Base-by-base conservation (phyloP, 1,140 invertebrate genomes). In the Babylonia areolata region DNA sequence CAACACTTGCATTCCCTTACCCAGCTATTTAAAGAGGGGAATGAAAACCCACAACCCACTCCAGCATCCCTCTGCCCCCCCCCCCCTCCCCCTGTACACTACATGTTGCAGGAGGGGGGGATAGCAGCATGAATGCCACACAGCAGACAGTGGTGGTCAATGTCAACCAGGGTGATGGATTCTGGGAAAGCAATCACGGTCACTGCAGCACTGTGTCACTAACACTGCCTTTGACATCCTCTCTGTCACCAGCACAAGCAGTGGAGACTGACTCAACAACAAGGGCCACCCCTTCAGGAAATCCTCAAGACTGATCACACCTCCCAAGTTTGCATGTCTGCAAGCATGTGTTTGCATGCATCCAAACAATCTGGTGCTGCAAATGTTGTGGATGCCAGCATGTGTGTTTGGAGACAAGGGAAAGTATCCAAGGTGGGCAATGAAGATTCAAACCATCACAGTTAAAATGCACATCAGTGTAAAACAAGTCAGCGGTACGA, bases 401-500 rank as follows among this genome's bases (percentile, higher is more conserved):
- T 64, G 58, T 23, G 23, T 64, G 58, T 64, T 6, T 6, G 6
- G 28, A 64, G 58, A 64, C 20, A 64, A 5, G 28, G 58, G 58
- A 64, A 11, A 64, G 58, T 23, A 64, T 64, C 58, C 58, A 5
- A 64, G 23, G 58, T 28, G 58, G 58, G 20, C 58, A 64, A 12
- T 64, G 28, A 64, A 64, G 58, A 64, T 64, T 64, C 58, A 64
- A 64, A 23, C 58, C 58, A 64, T 64, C 58, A 64, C 58, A 64
- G 58, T 64, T n/a, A 64, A 64, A 64, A 64, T 28, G 58, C 58
- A 64, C 58, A 64, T 64, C 12, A 17, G 9, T 51, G 0, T 64
- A 64, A 64, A 64, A 64, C 58, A 64, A 64, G 15, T 23, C 28
- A 11, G 58, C 58, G 5, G 17, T 64, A 28, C 5, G 15, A 64